Percentiles rank a stretch among this genome's conserved stretches.
Evolutionary conservation across 1,140 invertebrate species (phyloP).

Genomic region (Drosophila kikkawai): DNA sequence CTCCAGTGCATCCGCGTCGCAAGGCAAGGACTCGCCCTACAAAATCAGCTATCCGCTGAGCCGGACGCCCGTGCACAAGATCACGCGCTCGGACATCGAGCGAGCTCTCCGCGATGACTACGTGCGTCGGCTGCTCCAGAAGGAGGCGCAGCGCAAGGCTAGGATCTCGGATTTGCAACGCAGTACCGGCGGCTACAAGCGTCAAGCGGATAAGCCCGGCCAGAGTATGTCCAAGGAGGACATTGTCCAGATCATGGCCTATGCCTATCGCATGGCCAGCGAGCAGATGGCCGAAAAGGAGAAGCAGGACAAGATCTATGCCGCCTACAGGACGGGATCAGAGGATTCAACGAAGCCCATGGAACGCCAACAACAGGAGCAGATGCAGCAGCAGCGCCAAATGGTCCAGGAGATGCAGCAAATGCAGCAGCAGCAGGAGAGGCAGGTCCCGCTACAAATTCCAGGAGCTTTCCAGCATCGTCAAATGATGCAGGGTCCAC

Average conservation of each 20-base stretch:
- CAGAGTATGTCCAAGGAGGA: slow-evolving; percentile 68
- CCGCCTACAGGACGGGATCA: slow-evolving; percentile 33
- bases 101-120: slow-evolving; percentile 70
- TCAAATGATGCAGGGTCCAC: background rate
- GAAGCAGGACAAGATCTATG: slow-evolving; percentile 51
- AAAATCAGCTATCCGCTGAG: slow-evolving; percentile 62
- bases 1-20: slow-evolving; percentile 28
- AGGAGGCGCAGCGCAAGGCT: slow-evolving; percentile 57
- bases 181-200: slow-evolving; percentile 48
- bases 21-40: slow-evolving; percentile 14
- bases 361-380: background rate
- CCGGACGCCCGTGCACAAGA: slow-evolving; percentile 74
- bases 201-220: slow-evolving; percentile 34
- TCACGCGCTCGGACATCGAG: slow-evolving; percentile 73
- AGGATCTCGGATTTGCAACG: background rate
- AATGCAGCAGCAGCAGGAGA: slow-evolving; percentile 5
- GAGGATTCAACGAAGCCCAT: background rate
- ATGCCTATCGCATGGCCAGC: slow-evolving; percentile 74
- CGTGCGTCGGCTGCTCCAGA: slow-evolving; percentile 62
- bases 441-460: slow-evolving; percentile 28
- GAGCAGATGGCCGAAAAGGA: slow-evolving; percentile 35
- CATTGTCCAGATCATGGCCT: slow-evolving; percentile 72
- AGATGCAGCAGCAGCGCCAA: background rate
- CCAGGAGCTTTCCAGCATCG: slow-evolving; percentile 5
- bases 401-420: background rate